These are phyloP conservation scores for Drosophila diplacantha DNA, from an alignment of 2,888 invertebrate species.

Conservation along the genomic window DNA sequence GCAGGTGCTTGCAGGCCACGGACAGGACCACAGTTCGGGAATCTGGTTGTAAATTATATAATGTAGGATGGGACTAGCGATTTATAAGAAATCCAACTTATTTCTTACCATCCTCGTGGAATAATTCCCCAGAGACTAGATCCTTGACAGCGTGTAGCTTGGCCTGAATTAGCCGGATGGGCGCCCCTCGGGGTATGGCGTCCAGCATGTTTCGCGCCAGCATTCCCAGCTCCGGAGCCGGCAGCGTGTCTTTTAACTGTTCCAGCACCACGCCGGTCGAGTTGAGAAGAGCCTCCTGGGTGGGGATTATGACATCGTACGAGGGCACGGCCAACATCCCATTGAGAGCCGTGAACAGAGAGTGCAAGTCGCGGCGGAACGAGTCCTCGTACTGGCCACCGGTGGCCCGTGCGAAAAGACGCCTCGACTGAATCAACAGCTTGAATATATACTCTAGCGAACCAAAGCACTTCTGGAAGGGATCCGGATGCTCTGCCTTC, in stretches of 20 bases:
- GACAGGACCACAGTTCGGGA: slow-evolving; percentile 89
- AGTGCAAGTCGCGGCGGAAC: slow-evolving; percentile 88
- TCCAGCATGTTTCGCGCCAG: slow-evolving; percentile 89
- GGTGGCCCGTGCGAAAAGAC: slow-evolving; percentile 90
- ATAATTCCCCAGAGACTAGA: slow-evolving; percentile 85
- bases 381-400: slow-evolving; percentile 93
- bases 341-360: slow-evolving; percentile 88
- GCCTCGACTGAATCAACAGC: slow-evolving; percentile 91
- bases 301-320: slow-evolving; percentile 86
- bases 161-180: slow-evolving; percentile 86
- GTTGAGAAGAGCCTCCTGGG: slow-evolving; percentile 88
- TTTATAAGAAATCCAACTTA: neutral
- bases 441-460: slow-evolving; percentile 95
- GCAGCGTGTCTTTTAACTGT: slow-evolving; percentile 86
- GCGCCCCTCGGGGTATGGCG: slow-evolving; percentile 80
- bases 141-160: slow-evolving; percentile 90
- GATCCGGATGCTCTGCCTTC: slow-evolving; percentile 91
- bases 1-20: slow-evolving; percentile 90
- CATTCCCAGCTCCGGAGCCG: slow-evolving; percentile 87
- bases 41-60: slow-evolving; percentile 79
- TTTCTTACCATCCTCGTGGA: slow-evolving; percentile 83
- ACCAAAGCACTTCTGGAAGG: slow-evolving; percentile 92
- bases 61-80: neutral
- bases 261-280: slow-evolving; percentile 91
- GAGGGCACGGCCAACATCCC: slow-evolving; percentile 85